Conservation (phyloP, 1,140 invertebrate genomes). For the Pygmarrhopalites habei region DNA sequence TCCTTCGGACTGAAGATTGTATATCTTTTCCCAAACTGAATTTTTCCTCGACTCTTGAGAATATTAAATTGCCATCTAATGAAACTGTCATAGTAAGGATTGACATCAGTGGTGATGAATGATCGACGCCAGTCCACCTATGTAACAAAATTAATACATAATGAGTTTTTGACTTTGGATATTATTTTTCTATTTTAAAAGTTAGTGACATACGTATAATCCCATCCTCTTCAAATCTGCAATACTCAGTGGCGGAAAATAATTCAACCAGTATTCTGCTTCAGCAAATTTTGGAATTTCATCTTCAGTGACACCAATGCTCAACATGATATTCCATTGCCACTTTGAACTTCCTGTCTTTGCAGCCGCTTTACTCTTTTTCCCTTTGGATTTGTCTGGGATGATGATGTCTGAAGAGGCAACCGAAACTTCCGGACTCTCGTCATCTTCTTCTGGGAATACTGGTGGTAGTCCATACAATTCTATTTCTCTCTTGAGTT, state of each 20-base stretch:
- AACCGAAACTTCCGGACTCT: slow-evolving; percentile 40
- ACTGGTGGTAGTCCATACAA: slow-evolving; percentile 85
- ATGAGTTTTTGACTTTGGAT: background rate
- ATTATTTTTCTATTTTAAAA: background rate
- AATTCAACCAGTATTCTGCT: slow-evolving; percentile 83
- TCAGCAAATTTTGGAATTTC: slow-evolving; percentile 93
- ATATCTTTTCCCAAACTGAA: slow-evolving; percentile 95
- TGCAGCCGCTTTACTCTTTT: slow-evolving; percentile 96
- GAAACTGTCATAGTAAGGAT: slow-evolving; percentile 97
- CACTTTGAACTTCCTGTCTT: slow-evolving; percentile 84
- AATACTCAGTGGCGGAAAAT: slow-evolving; percentile 88
- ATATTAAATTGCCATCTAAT: slow-evolving; percentile 92
- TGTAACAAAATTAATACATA: slow-evolving; percentile 1
- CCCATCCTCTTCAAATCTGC: slow-evolving; percentile 83
- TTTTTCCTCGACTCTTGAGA: slow-evolving; percentile 78
- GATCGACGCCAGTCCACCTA: slow-evolving; percentile 92
- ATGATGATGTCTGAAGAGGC: background rate
- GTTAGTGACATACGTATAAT: slow-evolving; percentile 66
- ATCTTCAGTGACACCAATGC: slow-evolving; percentile 77
- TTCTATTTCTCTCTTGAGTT: slow-evolving; percentile 88
- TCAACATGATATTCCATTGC: slow-evolving; percentile 99
- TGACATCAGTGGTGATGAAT: slow-evolving; percentile 96
- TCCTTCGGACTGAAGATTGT: slow-evolving; percentile 96
- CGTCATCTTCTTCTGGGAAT: slow-evolving; percentile 63
- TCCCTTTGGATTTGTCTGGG: slow-evolving; percentile 89